A percentile compares a stretch with the other conserved stretches of the same genome.
phyloP scores from a whole-genome alignment of 2,797 vertebrate species.

The Catostomus latipinnis region DNA sequence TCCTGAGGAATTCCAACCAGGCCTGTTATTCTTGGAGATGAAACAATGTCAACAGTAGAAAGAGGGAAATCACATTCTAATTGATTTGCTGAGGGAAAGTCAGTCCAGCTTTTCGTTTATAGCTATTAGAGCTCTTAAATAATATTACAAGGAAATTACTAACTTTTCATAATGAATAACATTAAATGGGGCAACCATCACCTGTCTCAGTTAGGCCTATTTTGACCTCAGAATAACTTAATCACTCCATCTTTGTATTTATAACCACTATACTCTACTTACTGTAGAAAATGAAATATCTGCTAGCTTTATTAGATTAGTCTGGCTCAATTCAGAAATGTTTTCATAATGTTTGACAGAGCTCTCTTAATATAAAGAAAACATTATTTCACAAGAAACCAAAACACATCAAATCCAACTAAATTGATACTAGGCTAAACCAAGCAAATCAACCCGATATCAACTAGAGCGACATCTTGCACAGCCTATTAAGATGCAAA shows the following conservation, averaged over 20 bases:
- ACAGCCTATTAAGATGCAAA: conserved; percentile 23
- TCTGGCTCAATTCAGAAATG: background rate
- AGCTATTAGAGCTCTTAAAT: conserved; percentile 19
- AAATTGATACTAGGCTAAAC: background rate
- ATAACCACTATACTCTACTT: background rate
- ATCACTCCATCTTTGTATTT: background rate
- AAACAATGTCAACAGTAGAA: conserved; percentile 71
- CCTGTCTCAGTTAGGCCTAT: background rate
- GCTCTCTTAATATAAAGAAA: background rate
- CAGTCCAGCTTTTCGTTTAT: conserved; percentile 46
- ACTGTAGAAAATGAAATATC: background rate
- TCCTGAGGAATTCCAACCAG: conserved; percentile 76
- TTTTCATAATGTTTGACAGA: background rate
- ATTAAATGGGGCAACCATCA: conserved; percentile 5
- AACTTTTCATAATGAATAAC: conserved; percentile 29
- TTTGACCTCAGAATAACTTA: background rate
- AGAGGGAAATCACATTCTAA: conserved; percentile 65
- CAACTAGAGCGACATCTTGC: background rate
- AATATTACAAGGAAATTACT: conserved; percentile 20
- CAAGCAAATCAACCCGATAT: conserved; percentile 15
- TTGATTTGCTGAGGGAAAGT: conserved; percentile 54
- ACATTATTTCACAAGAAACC: conserved; percentile 15
- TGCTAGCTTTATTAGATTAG: background rate
- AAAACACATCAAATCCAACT: conserved; percentile 5
- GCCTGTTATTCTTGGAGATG: conserved; percentile 72